Evolutionary conservation across 2,797 vertebrate genomes (phyloP), one percentile per base, ranked within the genome.

Genomic region (Coranthus polyacanthus): DNA sequence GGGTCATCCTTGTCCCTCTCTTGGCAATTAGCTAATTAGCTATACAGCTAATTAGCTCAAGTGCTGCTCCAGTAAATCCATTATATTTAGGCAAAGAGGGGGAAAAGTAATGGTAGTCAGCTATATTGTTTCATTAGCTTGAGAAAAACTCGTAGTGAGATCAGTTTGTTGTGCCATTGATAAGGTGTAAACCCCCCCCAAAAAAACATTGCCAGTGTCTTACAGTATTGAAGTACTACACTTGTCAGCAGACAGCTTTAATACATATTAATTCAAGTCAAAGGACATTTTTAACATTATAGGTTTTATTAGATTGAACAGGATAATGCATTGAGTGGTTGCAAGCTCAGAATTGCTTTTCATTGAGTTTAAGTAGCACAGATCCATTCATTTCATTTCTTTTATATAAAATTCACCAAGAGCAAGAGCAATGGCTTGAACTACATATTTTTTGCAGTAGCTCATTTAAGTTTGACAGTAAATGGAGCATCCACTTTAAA

Each of bases 1-100:
- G 65, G 66, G 51, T 64, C 51, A 72, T 83, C 72, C 63, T 57
- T 75, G 70, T 77, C 51, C 54, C 41, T 50, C 61, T 63, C 52
- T 39, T 56, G 20, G 66, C 74, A 83, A 84, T 89, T 84, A 86
- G 60, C 68, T 84, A 83, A 86, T 76, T 78, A 70, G 50, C 38
- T 70, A 56, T 51, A 44, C 17, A 17, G 68, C 56, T 67, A 82
- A 85, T 89, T 82, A 82, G 75, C 49, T 39, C 41, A 58, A 87
- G 76, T 85, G 79, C 65, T 76, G 17, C 82, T 68, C 24, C 15
- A 52, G 75, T 61, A 69, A 75, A 82, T 82, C 49, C 38, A 67
- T 52, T 47, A 49, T 75, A 50, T 78, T 79, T 46, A 68, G 29
- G 68, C 12, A 68, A 41, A 47, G 13, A 57, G 45, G 41, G 17